These are phyloP conservation scores for Orcinus orca DNA, from an alignment of 2,113 vertebrate species.

Conservation along the genomic window DNA sequence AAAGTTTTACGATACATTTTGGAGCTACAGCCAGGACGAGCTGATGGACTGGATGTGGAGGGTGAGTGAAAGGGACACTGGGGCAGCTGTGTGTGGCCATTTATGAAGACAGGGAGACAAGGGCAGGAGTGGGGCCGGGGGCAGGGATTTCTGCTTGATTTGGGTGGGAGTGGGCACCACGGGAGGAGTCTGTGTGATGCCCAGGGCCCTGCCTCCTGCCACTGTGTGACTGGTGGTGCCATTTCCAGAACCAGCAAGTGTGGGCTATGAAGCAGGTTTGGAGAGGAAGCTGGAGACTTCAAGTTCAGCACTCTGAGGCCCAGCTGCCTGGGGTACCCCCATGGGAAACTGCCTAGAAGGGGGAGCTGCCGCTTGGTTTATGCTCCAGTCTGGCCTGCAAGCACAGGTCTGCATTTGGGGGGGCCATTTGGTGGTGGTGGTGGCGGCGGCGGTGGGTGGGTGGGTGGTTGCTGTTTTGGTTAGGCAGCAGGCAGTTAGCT, in stretches of 20 bases:
- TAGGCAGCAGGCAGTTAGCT: not conserved
- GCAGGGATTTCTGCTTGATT: not conserved
- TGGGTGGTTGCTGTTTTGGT: not conserved
- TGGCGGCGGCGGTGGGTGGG: not conserved
- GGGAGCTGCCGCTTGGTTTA: not conserved
- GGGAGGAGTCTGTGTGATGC: not conserved
- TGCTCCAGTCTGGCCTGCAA: not conserved
- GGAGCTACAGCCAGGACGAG: not conserved
- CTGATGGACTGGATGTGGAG: not conserved
- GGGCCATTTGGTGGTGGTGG: not conserved
- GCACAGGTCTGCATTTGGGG: not conserved
- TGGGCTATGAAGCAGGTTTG: not conserved
- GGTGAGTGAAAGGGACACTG: not conserved
- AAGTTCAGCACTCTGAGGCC: not conserved
- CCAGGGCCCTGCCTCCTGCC: not conserved
- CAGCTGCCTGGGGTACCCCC: not conserved
- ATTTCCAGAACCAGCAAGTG: not conserved
- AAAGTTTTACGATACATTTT: not conserved
- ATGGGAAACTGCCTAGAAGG: not conserved
- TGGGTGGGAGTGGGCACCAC: not conserved
- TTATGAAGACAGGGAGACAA: not conserved
- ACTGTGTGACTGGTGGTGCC: not conserved
- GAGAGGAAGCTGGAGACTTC: not conserved
- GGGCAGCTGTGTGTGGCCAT: not conserved
- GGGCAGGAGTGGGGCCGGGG: not conserved